Evolutionary conservation across 1,140 invertebrate species (phyloP).

Genomic region (Monochamus saltuarius): DNA sequence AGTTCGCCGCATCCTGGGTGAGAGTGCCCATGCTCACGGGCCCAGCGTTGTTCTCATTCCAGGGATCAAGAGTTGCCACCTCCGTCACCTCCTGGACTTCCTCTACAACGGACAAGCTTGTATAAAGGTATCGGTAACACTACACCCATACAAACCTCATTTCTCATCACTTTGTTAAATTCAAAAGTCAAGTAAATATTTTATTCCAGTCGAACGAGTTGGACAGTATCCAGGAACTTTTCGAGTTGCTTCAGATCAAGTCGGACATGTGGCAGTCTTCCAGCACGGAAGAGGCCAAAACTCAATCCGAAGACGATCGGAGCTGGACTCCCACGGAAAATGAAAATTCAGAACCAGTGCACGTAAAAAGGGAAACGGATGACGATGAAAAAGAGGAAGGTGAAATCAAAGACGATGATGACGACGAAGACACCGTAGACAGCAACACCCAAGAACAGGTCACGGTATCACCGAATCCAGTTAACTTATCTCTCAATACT

Average conservation of each 20-base stretch:
- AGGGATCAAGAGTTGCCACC: slow-evolving; percentile 72
- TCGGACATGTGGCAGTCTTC: slow-evolving; percentile 70
- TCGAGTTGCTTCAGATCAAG: slow-evolving; percentile 80
- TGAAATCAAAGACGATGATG: slow-evolving; percentile 48
- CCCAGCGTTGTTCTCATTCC: slow-evolving; percentile 77
- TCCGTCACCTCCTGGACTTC: slow-evolving; percentile 77
- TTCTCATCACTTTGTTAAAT: no score
- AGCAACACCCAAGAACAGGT: slow-evolving; percentile 36
- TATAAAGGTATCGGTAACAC: slow-evolving; percentile 62
- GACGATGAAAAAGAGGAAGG: slow-evolving; percentile 51
- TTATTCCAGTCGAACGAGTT: slow-evolving; percentile 74
- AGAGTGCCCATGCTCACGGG: slow-evolving; percentile 69
- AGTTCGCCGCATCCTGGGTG: slow-evolving; percentile 71
- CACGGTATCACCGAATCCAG: slow-evolving; percentile 63
- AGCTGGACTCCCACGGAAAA: slow-evolving; percentile 61
- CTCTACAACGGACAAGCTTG: slow-evolving; percentile 82
- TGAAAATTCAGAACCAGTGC: slow-evolving; percentile 56
- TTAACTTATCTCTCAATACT: slow-evolving; percentile 69
- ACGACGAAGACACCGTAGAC: slow-evolving; percentile 41
- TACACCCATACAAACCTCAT: background rate
- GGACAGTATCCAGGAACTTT: slow-evolving; percentile 75
- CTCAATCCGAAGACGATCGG: slow-evolving; percentile 56
- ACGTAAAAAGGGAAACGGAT: slow-evolving; percentile 62
- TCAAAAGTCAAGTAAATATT: slow-evolving; percentile 6
- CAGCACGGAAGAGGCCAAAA: slow-evolving; percentile 51